Conservation (phyloP, 2,113 vertebrate genomes). For the Eolophus roseicapilla region DNA sequence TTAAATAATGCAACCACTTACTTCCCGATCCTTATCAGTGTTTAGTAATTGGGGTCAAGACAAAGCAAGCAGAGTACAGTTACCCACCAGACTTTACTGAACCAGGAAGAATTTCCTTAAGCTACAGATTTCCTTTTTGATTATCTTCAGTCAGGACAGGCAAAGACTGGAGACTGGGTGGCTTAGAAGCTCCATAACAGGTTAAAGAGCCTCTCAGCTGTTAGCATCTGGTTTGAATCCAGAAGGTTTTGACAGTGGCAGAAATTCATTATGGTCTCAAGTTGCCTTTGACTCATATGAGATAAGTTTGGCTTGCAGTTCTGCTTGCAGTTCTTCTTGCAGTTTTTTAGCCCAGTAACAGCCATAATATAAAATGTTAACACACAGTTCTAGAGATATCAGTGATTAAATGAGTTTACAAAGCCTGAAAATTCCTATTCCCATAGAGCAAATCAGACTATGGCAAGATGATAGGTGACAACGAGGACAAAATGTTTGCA, state of each 20-base stretch:
- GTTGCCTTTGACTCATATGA: neutral
- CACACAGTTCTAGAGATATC: neutral
- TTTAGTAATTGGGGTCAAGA: constrained; percentile 69
- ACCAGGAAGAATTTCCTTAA: constrained; percentile 55
- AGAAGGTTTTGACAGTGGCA: constrained; percentile 17
- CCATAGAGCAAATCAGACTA: neutral
- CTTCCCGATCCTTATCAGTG: constrained; percentile 55
- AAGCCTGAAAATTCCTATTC: neutral
- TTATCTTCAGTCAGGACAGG: constrained; percentile 27
- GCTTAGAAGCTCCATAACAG: neutral
- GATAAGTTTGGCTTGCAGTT: neutral
- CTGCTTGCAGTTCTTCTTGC: neutral
- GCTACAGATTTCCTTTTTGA: constrained; percentile 45
- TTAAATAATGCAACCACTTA: constrained; percentile 69
- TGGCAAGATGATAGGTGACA: neutral
- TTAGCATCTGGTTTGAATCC: constrained; percentile 64
- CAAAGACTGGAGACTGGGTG: constrained; percentile 29
- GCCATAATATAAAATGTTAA: neutral
- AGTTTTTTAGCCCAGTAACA: neutral
- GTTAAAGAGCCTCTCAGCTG: constrained; percentile 40
- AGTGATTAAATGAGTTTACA: neutral
- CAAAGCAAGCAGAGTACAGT: constrained; percentile 41
- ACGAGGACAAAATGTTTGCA: fast-evolving
- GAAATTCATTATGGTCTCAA: constrained; percentile 26
- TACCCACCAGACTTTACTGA: constrained; percentile 21